Evolutionary conservation across 2,888 invertebrate genomes (phyloP).

Genomic region (Agonum fuliginosum): DNA sequence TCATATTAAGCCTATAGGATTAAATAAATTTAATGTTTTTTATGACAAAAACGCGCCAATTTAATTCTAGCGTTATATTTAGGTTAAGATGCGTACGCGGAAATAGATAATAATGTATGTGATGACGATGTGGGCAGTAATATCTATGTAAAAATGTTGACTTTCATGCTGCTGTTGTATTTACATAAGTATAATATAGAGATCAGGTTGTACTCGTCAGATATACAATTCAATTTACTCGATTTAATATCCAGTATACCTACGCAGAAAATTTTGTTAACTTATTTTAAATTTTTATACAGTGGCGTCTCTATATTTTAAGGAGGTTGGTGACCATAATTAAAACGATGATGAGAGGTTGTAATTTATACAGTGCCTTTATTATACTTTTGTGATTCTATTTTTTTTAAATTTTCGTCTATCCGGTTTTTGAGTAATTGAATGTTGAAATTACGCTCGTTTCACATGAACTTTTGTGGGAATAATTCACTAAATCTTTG

Average conservation of each 20-base stretch:
- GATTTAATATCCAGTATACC: constrained; percentile 45
- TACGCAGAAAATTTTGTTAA: constrained; percentile 37
- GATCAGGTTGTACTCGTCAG: background rate
- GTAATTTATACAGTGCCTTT: too few species aligned
- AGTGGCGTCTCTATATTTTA: constrained; percentile 20
- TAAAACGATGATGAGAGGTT: too few species aligned
- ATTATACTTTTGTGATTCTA: too few species aligned
- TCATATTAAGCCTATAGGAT: too few species aligned
- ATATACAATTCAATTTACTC: constrained; percentile 13
- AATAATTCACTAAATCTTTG: too few species aligned
- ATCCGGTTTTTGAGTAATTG: background rate
- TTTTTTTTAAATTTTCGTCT: background rate
- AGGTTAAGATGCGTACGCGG: constrained; percentile 23
- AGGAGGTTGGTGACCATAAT: background rate
- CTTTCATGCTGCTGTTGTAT: constrained; percentile 36
- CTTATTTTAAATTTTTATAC: constrained; percentile 27
- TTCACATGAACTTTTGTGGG: too few species aligned
- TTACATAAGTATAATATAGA: constrained; percentile 43
- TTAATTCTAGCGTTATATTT: constrained; percentile 6
- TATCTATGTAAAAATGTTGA: background rate
- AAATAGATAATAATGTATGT: background rate
- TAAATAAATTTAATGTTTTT: too few species aligned
- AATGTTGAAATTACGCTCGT: too few species aligned
- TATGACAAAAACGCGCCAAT: too few species aligned
- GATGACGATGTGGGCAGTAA: constrained; percentile 2